phyloP scores from a whole-genome alignment of 2,113 vertebrate genomes.

The Anguilla rostrata region DNA sequence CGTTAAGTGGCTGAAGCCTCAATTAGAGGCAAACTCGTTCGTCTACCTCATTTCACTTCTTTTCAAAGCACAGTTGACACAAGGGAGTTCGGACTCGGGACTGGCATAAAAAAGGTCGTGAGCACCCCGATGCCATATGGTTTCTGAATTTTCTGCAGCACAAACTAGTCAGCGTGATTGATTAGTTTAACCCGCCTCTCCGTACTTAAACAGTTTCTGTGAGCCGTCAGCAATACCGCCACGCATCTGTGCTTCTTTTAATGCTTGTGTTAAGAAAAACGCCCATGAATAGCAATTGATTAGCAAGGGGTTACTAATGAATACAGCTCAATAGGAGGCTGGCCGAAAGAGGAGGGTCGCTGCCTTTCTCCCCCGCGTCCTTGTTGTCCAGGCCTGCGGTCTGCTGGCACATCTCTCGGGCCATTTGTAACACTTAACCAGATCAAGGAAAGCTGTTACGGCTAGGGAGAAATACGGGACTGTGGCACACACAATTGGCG shows the following conservation, averaged over 20 bases:
- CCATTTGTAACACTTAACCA: conserved; percentile 63
- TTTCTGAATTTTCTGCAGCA: conserved; percentile 67
- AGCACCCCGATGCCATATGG: conserved; percentile 72
- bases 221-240: conserved; percentile 60
- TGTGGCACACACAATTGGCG: conserved; percentile 49
- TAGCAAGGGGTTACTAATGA: conserved; percentile 71
- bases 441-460: conserved; percentile 50
- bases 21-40: conserved; percentile 62
- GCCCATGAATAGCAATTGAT: conserved; percentile 75
- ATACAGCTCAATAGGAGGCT: conserved; percentile 69
- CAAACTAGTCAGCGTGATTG: conserved; percentile 75
- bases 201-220: conserved; percentile 67
- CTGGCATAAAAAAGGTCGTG: conserved; percentile 48
- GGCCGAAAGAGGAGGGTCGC: conserved; percentile 55
- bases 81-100: conserved; percentile 53
- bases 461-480: conserved; percentile 31
- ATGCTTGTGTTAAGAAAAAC: conserved; percentile 59
- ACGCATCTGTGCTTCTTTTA: conserved; percentile 70
- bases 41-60: conserved; percentile 39
- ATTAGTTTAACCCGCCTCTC: conserved; percentile 73
- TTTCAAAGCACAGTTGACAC: conserved; percentile 61
- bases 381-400: conserved; percentile 26
- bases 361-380: conserved; percentile 39
- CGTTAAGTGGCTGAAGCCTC: conserved; percentile 60
- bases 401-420: conserved; percentile 44